A percentile compares a stretch with the other conserved stretches of the same genome.
These are phyloP conservation scores for Coranthus polyacanthus DNA, from an alignment of 2,797 vertebrate species.

Conservation along the genomic window DNA sequence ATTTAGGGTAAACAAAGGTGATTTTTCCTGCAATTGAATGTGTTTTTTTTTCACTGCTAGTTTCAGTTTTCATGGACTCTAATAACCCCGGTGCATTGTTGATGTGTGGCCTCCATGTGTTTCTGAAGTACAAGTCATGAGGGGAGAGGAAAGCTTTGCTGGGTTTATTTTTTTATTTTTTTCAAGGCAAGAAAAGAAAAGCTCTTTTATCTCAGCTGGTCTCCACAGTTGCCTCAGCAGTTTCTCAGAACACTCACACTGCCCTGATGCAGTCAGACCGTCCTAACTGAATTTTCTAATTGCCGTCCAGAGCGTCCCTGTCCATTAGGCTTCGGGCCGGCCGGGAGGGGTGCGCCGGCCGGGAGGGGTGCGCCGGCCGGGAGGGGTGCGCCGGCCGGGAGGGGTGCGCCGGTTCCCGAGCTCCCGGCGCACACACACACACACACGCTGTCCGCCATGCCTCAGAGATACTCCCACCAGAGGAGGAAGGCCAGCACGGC, in stretches of 20 bases:
- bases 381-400: conserved; percentile 72
- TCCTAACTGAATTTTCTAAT: conserved; percentile 86
- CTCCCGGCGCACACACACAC: conserved; percentile 40
- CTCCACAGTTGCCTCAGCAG: conserved; percentile 55
- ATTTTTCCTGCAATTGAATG: too few species aligned
- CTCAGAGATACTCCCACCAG: conserved; percentile 79
- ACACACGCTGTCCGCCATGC: conserved; percentile 79
- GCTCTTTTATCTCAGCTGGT: conserved; percentile 66
- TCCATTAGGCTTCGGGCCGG: conserved; percentile 81
- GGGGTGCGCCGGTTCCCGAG: conserved; percentile 71
- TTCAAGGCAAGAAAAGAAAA: conserved; percentile 60
- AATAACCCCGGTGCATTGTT: too few species aligned
- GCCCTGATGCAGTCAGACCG: conserved; percentile 47
- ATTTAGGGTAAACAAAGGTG: too few species aligned
- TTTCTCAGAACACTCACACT: conserved; percentile 78
- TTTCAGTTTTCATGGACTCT: too few species aligned
- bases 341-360: conserved; percentile 71
- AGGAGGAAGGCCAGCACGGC: conserved; percentile 72
- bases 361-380: conserved; percentile 72
- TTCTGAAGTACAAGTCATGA: conserved; percentile 77
- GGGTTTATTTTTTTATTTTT: conserved; percentile 51
- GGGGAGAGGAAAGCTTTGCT: conserved; percentile 68
- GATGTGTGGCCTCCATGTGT: neutral
- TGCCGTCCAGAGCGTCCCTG: conserved; percentile 81
- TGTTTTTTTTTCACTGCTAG: too few species aligned